Base-by-base conservation (phyloP, 2,888 invertebrate species). In the Cremastinae sp. region DNA sequence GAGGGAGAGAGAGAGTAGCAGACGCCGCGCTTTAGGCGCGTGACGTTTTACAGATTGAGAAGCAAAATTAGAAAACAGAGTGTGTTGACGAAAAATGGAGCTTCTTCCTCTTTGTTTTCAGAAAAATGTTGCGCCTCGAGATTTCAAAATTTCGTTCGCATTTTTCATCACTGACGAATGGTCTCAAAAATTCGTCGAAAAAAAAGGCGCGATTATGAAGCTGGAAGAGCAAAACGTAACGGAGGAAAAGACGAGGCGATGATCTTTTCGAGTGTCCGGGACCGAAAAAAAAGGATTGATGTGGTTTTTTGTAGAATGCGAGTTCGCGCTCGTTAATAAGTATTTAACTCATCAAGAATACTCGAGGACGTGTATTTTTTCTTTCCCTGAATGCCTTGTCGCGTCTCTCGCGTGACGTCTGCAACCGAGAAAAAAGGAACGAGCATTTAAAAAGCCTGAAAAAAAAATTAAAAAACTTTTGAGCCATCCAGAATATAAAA, bases 271-370 rank as follows among this genome's bases (percentile, higher is more conserved):
- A 43, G 12, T 56, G 20, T 66, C 45, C 12, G 12, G 34, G 28
- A 12, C 18, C 7, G 22, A 45, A 59, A 59, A 45, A 47, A 49
- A 28, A 47, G 36, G 7, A 62, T 38, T 9, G 34, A 49, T 45
- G 34, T 18, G 41, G 20, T 36, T 64, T 59, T 65, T 69, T 69
- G 76, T 69, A 64, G 51, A 64, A 36, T 41, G 34, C 45, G 53
- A 69, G 64, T 56, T 65, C 69, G 28, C 62, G 68, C 65, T 68
- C 47, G 64, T 73, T 76, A 73, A 73, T 69, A 65, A 45, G 53
- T 69, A 76, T 73, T 76, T 73, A 76, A 73, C 69, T 69, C 69
- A 73, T 73, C 73, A 41, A 59, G 36, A 64, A 69, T 59, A 43
- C 5, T 51, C 59, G 18, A 36, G 34, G 53, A 58, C 64, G 64